Evolutionary conservation across 2,888 invertebrate genomes (phyloP).

Genomic region (Microctonus brassicae): DNA sequence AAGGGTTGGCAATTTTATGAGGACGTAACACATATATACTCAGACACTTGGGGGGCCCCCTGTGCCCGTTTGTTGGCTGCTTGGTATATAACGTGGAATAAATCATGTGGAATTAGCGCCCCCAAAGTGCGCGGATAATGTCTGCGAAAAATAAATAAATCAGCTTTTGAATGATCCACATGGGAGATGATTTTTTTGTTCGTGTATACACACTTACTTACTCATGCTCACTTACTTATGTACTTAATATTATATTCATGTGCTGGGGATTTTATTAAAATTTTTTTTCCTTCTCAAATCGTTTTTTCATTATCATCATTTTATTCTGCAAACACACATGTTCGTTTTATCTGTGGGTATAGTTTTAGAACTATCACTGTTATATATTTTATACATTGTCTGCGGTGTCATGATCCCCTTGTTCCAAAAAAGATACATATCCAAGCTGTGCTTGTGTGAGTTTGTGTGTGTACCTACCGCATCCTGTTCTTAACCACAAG

Average conservation of each 20-base stretch:
- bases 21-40: conserved; percentile 7
- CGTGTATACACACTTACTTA: not conserved
- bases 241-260: conserved; percentile 25
- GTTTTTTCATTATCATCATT: not conserved
- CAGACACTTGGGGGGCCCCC: not conserved
- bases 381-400: not conserved
- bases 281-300: not conserved
- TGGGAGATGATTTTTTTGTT: not conserved
- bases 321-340: conserved; percentile 24
- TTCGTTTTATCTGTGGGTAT: not conserved
- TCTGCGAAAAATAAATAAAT: conserved; percentile 33
- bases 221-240: too few relatives aligned
- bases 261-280: too few relatives aligned
- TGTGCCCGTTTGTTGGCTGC: not conserved
- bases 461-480: not conserved
- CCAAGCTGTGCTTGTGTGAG: not conserved
- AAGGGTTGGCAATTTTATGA: conserved; percentile 28
- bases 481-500: conserved; percentile 29
- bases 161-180: conserved; percentile 25
- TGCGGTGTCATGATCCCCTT: conserved; percentile 19
- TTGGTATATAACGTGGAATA: conserved; percentile 22
- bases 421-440: not conserved
- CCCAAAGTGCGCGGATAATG: conserved; percentile 26
- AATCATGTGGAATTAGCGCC: conserved; percentile 38
- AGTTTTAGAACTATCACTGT: conserved; percentile 14